A percentile compares a stretch with the other conserved stretches of the same genome.
phyloP scores from a whole-genome alignment of 2,113 vertebrate genomes.

The Recurvirostra avosetta region DNA sequence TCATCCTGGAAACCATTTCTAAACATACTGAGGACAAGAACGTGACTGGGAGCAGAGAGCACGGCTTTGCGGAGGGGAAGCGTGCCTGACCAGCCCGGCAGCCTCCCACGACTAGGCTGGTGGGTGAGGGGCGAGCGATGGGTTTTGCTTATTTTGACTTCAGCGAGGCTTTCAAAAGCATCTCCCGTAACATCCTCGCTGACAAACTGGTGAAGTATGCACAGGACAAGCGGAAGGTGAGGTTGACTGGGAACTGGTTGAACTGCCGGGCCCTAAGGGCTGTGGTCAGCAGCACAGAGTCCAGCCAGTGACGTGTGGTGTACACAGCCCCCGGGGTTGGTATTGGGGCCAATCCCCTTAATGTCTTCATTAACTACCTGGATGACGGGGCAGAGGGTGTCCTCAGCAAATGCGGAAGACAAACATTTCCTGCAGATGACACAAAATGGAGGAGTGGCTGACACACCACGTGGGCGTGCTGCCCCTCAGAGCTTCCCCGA shows the following conservation, averaged over 20 bases:
- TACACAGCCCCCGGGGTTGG: too few species aligned
- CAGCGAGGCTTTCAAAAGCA: background rate
- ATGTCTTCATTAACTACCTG: too few species aligned
- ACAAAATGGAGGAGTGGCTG: background rate
- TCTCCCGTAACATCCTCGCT: background rate
- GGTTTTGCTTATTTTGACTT: too few species aligned
- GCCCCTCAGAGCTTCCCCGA: fast-evolving
- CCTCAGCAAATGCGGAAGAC: background rate
- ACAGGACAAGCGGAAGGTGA: background rate
- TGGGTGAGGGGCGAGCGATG: background rate
- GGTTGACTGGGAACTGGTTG: background rate
- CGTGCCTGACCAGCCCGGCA: background rate
- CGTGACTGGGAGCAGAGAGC: background rate
- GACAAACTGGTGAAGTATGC: background rate
- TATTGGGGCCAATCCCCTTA: background rate
- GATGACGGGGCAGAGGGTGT: background rate
- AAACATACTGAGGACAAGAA: background rate
- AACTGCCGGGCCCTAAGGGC: too few species aligned
- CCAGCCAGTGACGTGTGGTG: background rate
- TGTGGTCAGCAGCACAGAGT: background rate
- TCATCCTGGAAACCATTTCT: background rate
- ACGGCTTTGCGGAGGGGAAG: background rate
- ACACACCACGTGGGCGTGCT: background rate
- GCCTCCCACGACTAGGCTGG: background rate
- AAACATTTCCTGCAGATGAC: background rate